Evolutionary conservation across 1,140 invertebrate genomes (phyloP), one percentile per base, ranked within the genome.

Genomic region (Orius insidiosus): DNA sequence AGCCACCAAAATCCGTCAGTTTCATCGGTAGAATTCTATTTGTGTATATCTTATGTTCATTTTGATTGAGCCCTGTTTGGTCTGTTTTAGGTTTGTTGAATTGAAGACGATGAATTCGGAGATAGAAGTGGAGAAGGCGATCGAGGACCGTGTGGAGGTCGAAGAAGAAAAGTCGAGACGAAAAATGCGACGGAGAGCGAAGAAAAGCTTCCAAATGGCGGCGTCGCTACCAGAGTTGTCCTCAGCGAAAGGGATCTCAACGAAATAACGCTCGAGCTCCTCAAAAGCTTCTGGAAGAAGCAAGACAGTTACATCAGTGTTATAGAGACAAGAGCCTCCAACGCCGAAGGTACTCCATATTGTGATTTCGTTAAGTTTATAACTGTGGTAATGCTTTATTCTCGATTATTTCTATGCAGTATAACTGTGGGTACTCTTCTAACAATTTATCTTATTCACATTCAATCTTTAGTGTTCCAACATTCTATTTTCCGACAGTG

Each of bases 321-420:
- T 6, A 44, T 53, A 35, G 46, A 51, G 47, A 32, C 52, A 24
- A 49, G 43, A 41, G 45, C 42, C 39, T 36, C 44, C 42, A 42
- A 10, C 52, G 32, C 42, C 46, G 52, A 53, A 53, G 52, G 52
- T 53, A 53, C 43, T 44, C 30, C 47, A 46, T 30, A 33, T 49
- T 47, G 47, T 52, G 51, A 47, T 37, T 48, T 45, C 46, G 33
- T 47, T 45, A 30, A 36, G 33, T 47, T 33, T 42, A 38, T 35
- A 39, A 41, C 45, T 44, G 34, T 37, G 24, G 24, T 24, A 24
- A 24, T 24, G 24, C 31, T 44, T 44, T 44, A 44, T 48, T 44
- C 31, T 41, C 31, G 39, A 51, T 19, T 33, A 45, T 34, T 16
- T 39, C 39, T 33, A 16, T 32, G 31, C 13, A 39, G 19, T 18